A percentile compares a stretch with the other conserved stretches of the same genome.
Conservation (phyloP, 2,888 invertebrate species). For the Drosophila buzzatii region DNA sequence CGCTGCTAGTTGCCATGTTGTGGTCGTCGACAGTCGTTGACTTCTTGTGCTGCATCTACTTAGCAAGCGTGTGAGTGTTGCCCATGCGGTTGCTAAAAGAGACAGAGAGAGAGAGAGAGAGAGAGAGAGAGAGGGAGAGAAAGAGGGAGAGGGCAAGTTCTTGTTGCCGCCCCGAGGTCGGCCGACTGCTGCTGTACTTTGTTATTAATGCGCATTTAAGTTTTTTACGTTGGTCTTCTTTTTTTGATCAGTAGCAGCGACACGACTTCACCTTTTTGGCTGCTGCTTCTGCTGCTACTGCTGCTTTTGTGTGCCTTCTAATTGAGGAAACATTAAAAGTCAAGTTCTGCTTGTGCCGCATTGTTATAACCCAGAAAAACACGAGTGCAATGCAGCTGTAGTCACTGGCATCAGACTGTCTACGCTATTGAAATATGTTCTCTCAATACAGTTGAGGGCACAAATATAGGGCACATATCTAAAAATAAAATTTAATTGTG, state of each 20-base stretch:
- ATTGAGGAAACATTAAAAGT: conserved; percentile 81
- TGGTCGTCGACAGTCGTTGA: conserved; percentile 69
- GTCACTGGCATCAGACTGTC: conserved; percentile 33
- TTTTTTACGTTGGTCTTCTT: conserved; percentile 33
- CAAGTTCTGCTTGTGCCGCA: conserved; percentile 77
- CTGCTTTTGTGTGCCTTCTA: conserved; percentile 71
- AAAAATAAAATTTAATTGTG: neutral
- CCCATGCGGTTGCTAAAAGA: conserved; percentile 10
- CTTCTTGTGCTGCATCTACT: conserved; percentile 70
- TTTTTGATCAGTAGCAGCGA: conserved; percentile 30
- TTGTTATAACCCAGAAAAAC: conserved; percentile 79
- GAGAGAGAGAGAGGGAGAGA: neutral
- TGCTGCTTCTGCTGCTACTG: conserved; percentile 34
- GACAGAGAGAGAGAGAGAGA: neutral
- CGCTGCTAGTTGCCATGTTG: conserved; percentile 50
- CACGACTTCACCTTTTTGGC: conserved; percentile 73
- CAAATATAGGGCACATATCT: neutral
- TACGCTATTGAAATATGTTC: conserved; percentile 14
- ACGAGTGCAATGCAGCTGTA: conserved; percentile 76
- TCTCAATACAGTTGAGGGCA: neutral
- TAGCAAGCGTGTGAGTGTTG: conserved; percentile 53
- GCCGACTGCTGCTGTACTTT: conserved; percentile 56
- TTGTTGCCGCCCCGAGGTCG: conserved; percentile 20
- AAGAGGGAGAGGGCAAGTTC: neutral
- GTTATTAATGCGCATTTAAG: conserved; percentile 78